phyloP scores from a whole-genome alignment of 2,797 vertebrate genomes.

The Amblyraja radiata region DNA sequence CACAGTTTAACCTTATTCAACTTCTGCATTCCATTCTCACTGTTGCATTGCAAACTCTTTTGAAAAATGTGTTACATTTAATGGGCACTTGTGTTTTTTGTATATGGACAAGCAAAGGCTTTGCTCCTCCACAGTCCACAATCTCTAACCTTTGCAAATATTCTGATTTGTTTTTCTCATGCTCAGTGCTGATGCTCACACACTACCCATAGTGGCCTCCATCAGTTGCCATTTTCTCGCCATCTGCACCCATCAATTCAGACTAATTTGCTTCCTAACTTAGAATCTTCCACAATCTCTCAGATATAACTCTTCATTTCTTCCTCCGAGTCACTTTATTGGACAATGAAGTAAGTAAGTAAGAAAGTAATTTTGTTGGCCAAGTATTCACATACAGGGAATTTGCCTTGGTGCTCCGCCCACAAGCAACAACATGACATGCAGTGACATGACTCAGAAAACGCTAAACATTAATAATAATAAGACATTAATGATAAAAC shows the following conservation, averaged over 20 bases:
- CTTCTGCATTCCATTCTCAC: not conserved
- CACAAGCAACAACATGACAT: too few relatives aligned
- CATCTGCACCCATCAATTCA: too few relatives aligned
- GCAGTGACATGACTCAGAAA: too few relatives aligned
- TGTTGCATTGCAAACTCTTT: too few relatives aligned
- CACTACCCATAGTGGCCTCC: not conserved
- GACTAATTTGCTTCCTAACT: not conserved
- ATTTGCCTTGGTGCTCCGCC: too few relatives aligned
- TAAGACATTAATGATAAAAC: too few relatives aligned
- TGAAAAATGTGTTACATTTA: too few relatives aligned
- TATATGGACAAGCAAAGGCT: not conserved
- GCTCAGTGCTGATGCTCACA: not conserved
- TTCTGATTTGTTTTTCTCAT: not conserved
- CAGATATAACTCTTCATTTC: not conserved
- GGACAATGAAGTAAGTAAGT: not conserved
- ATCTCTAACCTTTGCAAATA: not conserved
- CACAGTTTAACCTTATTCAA: not conserved
- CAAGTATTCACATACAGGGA: too few relatives aligned
- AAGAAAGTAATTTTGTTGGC: too few relatives aligned
- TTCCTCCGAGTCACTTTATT: not conserved
- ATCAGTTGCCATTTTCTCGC: not conserved
- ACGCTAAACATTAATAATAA: too few relatives aligned
- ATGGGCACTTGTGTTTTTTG: not conserved
- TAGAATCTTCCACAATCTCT: not conserved
- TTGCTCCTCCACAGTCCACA: not conserved